Conservation (phyloP, 1,140 invertebrate species). For the Macrobrachium rosenbergii region DNA sequence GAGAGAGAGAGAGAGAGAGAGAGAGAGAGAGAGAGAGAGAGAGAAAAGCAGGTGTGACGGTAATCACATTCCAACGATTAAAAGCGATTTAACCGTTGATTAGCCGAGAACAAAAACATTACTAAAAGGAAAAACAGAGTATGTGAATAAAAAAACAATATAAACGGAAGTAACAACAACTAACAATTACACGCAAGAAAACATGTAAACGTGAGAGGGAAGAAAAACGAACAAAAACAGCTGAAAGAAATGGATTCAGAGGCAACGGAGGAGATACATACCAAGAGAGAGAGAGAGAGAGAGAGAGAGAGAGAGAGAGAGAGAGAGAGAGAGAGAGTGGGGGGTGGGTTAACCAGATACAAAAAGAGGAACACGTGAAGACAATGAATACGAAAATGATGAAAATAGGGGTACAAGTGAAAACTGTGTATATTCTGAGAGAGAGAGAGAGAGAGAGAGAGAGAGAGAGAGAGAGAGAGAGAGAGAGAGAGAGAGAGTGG, state of each 20-base stretch:
- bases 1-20: slow-evolving; percentile 26
- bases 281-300: neutral
- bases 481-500: neutral
- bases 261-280: neutral
- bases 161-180: neutral
- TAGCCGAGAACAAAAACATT: too few species aligned
- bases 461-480: neutral
- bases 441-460: neutral
- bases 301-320: neutral
- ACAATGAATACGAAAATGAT: too few species aligned
- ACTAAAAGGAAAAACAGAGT: too few species aligned
- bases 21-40: slow-evolving; percentile 49
- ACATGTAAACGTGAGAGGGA: neutral
- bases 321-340: neutral
- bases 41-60: neutral
- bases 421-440: neutral
- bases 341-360: neutral
- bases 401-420: neutral
- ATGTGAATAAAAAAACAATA: neutral
- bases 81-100: too few species aligned
- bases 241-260: neutral
- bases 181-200: neutral
- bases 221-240: neutral
- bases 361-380: neutral
- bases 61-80: neutral